These are phyloP conservation scores for Eupeodes latifasciatus DNA, from an alignment of 2,888 invertebrate species.

Conservation along the genomic window DNA sequence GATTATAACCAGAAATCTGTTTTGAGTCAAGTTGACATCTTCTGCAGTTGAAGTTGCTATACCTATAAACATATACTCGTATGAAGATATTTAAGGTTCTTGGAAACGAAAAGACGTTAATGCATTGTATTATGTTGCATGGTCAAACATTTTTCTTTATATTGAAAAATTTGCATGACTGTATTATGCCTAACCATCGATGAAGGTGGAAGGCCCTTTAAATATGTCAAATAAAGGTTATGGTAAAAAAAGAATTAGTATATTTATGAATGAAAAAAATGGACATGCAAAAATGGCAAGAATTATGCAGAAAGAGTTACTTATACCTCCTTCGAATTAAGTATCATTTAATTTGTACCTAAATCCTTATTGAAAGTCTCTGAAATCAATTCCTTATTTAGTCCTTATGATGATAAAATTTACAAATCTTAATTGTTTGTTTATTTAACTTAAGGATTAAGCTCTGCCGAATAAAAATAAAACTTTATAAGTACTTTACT, in stretches of 20 bases:
- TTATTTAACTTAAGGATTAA: too few species aligned
- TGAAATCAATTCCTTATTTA: too few species aligned
- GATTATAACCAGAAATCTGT: slow-evolving; percentile 24
- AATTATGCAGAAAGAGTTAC: background rate
- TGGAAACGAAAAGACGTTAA: background rate
- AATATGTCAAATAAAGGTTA: slow-evolving; percentile 15
- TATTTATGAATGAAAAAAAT: background rate
- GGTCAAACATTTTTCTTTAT: background rate
- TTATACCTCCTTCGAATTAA: too few species aligned
- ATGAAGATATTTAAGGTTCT: background rate
- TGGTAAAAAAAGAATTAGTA: too few species aligned
- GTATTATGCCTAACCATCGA: background rate
- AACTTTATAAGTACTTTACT: too few species aligned
- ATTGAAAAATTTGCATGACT: background rate
- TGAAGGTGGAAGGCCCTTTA: background rate
- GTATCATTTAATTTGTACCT: too few species aligned
- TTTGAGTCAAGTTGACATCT: slow-evolving; percentile 7
- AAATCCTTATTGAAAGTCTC: too few species aligned
- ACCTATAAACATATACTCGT: too few species aligned
- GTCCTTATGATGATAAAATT: too few species aligned
- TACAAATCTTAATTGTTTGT: too few species aligned
- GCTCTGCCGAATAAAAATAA: too few species aligned
- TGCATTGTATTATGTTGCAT: slow-evolving; percentile 14
- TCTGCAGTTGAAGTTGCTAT: background rate
- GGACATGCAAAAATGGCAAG: background rate